Conservation (phyloP, 2,113 vertebrate genomes). For the Paramisgurnus dabryanus region DNA sequence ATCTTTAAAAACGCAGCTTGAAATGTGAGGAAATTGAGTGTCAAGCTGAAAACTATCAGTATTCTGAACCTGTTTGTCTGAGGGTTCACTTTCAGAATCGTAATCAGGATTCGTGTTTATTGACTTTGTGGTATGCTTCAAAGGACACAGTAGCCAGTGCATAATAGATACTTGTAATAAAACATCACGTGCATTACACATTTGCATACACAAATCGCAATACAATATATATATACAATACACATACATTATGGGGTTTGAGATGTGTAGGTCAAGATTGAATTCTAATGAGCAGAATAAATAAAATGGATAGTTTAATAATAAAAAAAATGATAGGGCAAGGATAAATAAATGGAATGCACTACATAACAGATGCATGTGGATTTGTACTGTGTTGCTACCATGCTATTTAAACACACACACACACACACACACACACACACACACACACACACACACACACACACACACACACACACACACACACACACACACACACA, state of each 20-base stretch:
- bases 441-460: too few relatives aligned
- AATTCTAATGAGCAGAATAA: neutral
- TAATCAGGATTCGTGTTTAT: neutral
- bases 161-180: neutral
- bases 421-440: too few relatives aligned
- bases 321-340: too few relatives aligned
- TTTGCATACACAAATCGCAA: too few relatives aligned
- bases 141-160: neutral
- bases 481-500: too few relatives aligned
- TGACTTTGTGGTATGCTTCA: neutral
- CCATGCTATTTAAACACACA: neutral
- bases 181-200: neutral
- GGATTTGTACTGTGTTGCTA: neutral
- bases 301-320: neutral
- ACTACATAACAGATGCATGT: neutral
- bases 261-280: too few relatives aligned
- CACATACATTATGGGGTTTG: neutral
- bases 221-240: too few relatives aligned
- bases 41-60: neutral
- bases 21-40: neutral
- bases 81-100: neutral
- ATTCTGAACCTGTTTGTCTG: neutral
- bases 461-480: too few relatives aligned
- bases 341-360: neutral
- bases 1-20: neutral